Evolutionary conservation across 2,888 invertebrate species (phyloP), one percentile per base, ranked within the genome.

Genomic region (Sphaerolaimus hirsutus): DNA sequence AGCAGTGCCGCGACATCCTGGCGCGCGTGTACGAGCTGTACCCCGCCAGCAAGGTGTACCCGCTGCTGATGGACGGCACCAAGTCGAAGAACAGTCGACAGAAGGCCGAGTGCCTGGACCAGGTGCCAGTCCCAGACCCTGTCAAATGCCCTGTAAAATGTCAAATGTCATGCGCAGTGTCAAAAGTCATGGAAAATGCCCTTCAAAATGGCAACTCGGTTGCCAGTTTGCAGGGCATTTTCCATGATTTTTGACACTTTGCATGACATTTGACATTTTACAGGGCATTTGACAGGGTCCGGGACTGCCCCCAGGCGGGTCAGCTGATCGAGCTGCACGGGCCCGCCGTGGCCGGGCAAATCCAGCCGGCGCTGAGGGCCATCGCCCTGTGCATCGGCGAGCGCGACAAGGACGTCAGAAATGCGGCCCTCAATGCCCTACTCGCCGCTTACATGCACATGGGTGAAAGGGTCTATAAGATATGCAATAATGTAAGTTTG

Each of bases 71-170:
- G 77, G 91, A 93, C 56, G 93, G 89, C 1, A 67, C 91, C 17
- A 86, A 87, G 61, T 86, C 89, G 0, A 97, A 97, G 66, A 93
- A 91, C 66, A 82, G 91, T 0, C 74, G 91, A 38, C 91, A 91
- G 64, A 74, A 91, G 59, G 80, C 87, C 69, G 93, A 91, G 66
- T 91, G 93, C 63, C 70, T 97, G 47, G 89, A 89, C 56, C 82
- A 87, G 63, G 72, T 93, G 59, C 79, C 81, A 0, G 75, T 75
- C n/a, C n/a, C n/a, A n/a, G n/a, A n/a, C n/a, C n/a, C n/a, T n/a
- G n/a, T n/a, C n/a, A n/a, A n/a, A n/a, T n/a, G n/a, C n/a, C n/a
- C n/a, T n/a, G n/a, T n/a, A n/a, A n/a, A n/a, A n/a, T n/a, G n/a
- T n/a, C n/a, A n/a, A n/a, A n/a, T n/a, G n/a, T n/a, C n/a, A n/a